Percentiles rank a stretch among this genome's conserved stretches.
Evolutionary conservation across 2,113 vertebrate species (phyloP).

Genomic region (Rhineura floridana): DNA sequence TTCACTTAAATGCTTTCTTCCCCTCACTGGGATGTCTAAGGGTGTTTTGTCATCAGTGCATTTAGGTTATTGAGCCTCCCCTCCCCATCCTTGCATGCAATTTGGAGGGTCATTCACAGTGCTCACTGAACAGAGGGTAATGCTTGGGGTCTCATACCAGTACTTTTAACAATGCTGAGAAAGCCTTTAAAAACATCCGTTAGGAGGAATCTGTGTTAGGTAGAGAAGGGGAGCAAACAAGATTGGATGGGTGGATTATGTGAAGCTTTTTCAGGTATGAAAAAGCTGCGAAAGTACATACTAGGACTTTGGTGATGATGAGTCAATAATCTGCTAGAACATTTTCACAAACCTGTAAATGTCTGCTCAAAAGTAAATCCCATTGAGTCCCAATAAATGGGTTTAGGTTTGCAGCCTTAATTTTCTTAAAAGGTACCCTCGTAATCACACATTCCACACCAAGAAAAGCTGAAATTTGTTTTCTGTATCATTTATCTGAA

Average conservation of each 20-base stretch:
- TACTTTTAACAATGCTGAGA: conserved; percentile 38
- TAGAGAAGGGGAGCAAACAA: not conserved
- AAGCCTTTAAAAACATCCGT: conserved; percentile 42
- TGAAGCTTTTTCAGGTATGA: not conserved
- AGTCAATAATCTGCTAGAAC: not conserved
- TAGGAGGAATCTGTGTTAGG: conserved; percentile 17
- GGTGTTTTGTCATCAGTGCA: conserved; percentile 44
- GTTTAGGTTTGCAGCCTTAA: not conserved
- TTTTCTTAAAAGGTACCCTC: not conserved
- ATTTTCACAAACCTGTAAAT: not conserved
- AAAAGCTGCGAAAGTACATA: not conserved
- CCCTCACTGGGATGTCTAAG: conserved; percentile 30
- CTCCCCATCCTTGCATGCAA: conserved; percentile 50
- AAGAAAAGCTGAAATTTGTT: not conserved
- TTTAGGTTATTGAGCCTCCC: conserved; percentile 35
- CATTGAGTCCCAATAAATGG: too few relatives aligned
- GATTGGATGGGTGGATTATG: not conserved
- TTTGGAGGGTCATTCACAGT: conserved; percentile 50
- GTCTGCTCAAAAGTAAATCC: too few relatives aligned
- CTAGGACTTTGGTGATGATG: not conserved
- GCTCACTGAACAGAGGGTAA: conserved; percentile 49
- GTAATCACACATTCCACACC: not conserved
- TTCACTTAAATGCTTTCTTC: conserved; percentile 47
- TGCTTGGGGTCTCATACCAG: conserved; percentile 29
- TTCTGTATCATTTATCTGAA: not conserved